Conservation (phyloP, 2,888 invertebrate genomes). For the Leptarthrus brevirostris region DNA sequence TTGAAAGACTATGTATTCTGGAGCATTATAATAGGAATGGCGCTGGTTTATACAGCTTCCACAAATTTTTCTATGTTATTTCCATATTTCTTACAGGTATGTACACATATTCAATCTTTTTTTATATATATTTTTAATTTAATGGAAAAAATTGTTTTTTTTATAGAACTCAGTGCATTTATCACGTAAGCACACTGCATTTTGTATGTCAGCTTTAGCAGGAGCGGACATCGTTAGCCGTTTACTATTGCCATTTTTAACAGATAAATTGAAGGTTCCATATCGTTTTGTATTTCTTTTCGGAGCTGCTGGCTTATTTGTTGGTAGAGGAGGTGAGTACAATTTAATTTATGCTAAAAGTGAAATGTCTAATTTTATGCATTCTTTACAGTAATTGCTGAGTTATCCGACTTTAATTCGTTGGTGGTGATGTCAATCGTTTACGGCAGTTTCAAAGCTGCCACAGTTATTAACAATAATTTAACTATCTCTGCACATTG, state of each 20-base stretch:
- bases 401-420: slow-evolving; percentile 69
- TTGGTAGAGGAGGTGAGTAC: slow-evolving; percentile 58
- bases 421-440: slow-evolving; percentile 71
- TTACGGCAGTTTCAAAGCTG: slow-evolving; percentile 78
- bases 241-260: slow-evolving; percentile 73
- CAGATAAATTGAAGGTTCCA: slow-evolving; percentile 72
- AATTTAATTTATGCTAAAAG: too few species aligned
- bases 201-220: slow-evolving; percentile 78
- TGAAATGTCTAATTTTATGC: slow-evolving; percentile 54
- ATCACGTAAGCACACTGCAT: slow-evolving; percentile 71
- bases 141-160: neutral
- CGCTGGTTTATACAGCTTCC: slow-evolving; percentile 75
- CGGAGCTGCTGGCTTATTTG: slow-evolving; percentile 72
- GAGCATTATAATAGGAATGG: slow-evolving; percentile 76
- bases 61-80: slow-evolving; percentile 78
- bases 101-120: slow-evolving; percentile 14
- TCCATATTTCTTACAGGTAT: slow-evolving; percentile 75
- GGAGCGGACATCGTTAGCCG: slow-evolving; percentile 76
- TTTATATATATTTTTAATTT: neutral
- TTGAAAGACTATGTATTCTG: slow-evolving; percentile 73
- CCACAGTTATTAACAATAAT: slow-evolving; percentile 79
- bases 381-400: slow-evolving; percentile 70
- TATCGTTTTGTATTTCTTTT: slow-evolving; percentile 74
- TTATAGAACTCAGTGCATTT: slow-evolving; percentile 62
- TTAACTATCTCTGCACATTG: slow-evolving; percentile 76